A percentile compares a stretch with the other conserved stretches of the same genome.
phyloP scores from a whole-genome alignment of 2,113 vertebrate species.

The Gambusia holbrooki region DNA sequence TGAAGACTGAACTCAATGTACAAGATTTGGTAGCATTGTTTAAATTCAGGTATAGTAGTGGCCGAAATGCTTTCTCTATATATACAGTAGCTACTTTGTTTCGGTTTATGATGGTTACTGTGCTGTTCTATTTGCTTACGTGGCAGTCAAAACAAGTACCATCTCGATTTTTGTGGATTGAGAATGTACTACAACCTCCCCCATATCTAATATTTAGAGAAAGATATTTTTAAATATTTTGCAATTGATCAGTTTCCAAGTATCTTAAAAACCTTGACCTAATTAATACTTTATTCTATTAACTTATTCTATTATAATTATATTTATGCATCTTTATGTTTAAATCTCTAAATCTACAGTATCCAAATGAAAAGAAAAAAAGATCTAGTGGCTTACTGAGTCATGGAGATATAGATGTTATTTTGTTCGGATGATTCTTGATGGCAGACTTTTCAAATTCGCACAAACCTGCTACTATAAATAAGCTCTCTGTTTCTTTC shows the following conservation, averaged over 20 bases:
- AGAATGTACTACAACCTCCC: too few relatives aligned
- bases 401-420: constrained; percentile 18
- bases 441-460: constrained; percentile 41
- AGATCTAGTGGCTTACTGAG: not conserved
- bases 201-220: too few relatives aligned
- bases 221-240: too few relatives aligned
- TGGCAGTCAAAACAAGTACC: too few relatives aligned
- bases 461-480: constrained; percentile 49
- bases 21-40: constrained; percentile 30
- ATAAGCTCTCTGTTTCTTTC: constrained; percentile 36
- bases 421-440: constrained; percentile 20
- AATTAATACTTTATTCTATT: not conserved
- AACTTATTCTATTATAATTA: not conserved
- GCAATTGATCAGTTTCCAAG: too few relatives aligned
- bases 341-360: not conserved
- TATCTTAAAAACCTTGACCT: too few relatives aligned
- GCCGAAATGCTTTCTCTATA: constrained; percentile 17
- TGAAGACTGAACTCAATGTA: constrained; percentile 31
- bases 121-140: not conserved
- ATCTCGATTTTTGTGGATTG: too few relatives aligned
- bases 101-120: not conserved
- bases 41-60: constrained; percentile 26
- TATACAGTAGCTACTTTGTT: not conserved
- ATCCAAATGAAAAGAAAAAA: not conserved
- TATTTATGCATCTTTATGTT: not conserved